Conservation (phyloP, 2,888 invertebrate species). For the Hipparchia sbordonii region DNA sequence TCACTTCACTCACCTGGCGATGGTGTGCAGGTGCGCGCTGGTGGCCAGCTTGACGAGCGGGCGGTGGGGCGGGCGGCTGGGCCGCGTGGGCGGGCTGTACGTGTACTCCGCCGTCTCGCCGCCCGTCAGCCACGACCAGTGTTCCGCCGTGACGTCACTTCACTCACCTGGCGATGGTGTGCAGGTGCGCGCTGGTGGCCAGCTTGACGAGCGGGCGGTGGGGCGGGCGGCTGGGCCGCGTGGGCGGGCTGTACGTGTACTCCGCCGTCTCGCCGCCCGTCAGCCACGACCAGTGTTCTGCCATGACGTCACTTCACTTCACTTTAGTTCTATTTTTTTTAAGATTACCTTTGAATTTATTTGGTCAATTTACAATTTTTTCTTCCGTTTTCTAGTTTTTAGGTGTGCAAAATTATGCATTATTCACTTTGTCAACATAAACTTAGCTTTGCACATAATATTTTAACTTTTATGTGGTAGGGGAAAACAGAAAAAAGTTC, state of each 20-base stretch:
- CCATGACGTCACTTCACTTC: conserved; percentile 17
- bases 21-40: conserved; percentile 72
- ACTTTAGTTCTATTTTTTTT: not conserved
- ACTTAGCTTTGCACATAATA: not conserved
- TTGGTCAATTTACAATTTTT: conserved; percentile 10
- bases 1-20: conserved; percentile 64
- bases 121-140: conserved; percentile 76
- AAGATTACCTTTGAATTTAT: not conserved
- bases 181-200: conserved; percentile 73
- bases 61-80: conserved; percentile 70
- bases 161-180: conserved; percentile 62
- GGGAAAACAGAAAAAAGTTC: too few relatives aligned
- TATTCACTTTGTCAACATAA: conserved; percentile 1
- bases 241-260: conserved; percentile 78
- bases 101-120: conserved; percentile 68
- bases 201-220: conserved; percentile 75
- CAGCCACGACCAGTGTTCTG: conserved; percentile 78
- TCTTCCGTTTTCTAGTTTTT: not conserved
- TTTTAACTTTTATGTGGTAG: not conserved
- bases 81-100: conserved; percentile 71
- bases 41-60: conserved; percentile 76
- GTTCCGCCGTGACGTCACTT: conserved; percentile 62
- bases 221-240: conserved; percentile 68
- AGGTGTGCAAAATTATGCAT: not conserved
- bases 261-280: conserved; percentile 63